Evolutionary conservation across 1,140 invertebrate species (phyloP).

Genomic region (Pogonomyrmex barbatus): DNA sequence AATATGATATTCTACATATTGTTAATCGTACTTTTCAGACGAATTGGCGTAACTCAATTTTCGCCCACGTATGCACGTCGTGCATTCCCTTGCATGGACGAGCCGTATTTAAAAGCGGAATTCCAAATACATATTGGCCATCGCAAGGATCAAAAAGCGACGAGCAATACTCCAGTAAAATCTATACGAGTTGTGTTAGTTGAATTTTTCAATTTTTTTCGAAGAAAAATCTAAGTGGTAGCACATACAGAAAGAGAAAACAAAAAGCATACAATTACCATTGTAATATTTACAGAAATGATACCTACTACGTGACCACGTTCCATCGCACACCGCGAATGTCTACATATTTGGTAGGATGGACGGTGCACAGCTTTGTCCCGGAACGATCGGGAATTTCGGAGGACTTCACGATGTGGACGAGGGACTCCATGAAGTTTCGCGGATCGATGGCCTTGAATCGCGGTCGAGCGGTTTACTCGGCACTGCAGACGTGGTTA

Average conservation of each 20-base stretch:
- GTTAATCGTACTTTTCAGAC: constrained; percentile 83
- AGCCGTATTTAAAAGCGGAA: constrained; percentile 92
- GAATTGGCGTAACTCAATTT: constrained; percentile 92
- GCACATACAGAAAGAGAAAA: background rate
- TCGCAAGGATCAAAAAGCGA: constrained; percentile 85
- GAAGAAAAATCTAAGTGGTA: background rate
- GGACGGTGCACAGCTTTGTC: constrained; percentile 91
- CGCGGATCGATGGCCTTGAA: constrained; percentile 60
- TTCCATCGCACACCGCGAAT: constrained; percentile 88
- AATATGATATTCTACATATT: background rate
- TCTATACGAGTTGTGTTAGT: constrained; percentile 78
- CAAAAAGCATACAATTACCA: background rate
- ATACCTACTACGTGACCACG: constrained; percentile 70
- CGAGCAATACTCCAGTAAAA: constrained; percentile 88
- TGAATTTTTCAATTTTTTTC: constrained; percentile 9
- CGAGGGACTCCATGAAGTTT: constrained; percentile 55
- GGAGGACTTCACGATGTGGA: constrained; percentile 69
- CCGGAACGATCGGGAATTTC: constrained; percentile 69
- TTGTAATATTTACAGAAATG: constrained; percentile 31
- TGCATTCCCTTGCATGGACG: constrained; percentile 96
- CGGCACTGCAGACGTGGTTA: constrained; percentile 63
- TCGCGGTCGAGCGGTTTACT: constrained; percentile 64
- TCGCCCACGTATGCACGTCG: constrained; percentile 92
- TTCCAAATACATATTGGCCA: constrained; percentile 90
- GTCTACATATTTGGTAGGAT: constrained; percentile 92